phyloP scores from a whole-genome alignment of 2,113 vertebrate genomes.

The Cricetomys ansorgei region DNA sequence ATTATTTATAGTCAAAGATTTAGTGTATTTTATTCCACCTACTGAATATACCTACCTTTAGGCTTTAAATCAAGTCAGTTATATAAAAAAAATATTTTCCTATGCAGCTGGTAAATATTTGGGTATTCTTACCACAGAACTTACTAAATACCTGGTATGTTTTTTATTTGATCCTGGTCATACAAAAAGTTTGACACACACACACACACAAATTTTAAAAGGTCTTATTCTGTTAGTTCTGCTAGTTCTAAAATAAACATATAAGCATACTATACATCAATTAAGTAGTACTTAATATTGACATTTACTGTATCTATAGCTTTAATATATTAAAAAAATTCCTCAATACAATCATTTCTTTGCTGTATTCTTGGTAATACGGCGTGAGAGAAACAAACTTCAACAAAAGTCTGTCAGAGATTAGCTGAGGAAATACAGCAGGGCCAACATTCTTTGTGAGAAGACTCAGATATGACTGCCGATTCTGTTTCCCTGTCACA shows the following conservation, averaged over 20 bases:
- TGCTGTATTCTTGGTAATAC: background rate
- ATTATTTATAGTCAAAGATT: background rate
- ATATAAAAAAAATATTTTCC: background rate
- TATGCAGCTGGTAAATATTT: background rate
- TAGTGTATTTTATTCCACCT: background rate
- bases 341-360: conserved; percentile 11
- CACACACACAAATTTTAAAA: conserved; percentile 13
- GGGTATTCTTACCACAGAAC: background rate
- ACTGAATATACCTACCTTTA: background rate
- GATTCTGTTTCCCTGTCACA: conserved; percentile 23
- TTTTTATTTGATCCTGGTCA: background rate
- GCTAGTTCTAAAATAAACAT: background rate
- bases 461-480: conserved; percentile 5
- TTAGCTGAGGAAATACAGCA: background rate
- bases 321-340: background rate
- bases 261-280: background rate
- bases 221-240: background rate
- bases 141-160: background rate
- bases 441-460: conserved; percentile 1
- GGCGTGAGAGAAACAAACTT: conserved; percentile 1
- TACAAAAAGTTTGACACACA: conserved; percentile 4
- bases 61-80: background rate
- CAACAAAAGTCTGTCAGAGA: background rate
- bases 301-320: background rate
- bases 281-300: background rate